Evolutionary conservation across 2,888 invertebrate species (phyloP).

Genomic region (Drosophila anomalipes): DNA sequence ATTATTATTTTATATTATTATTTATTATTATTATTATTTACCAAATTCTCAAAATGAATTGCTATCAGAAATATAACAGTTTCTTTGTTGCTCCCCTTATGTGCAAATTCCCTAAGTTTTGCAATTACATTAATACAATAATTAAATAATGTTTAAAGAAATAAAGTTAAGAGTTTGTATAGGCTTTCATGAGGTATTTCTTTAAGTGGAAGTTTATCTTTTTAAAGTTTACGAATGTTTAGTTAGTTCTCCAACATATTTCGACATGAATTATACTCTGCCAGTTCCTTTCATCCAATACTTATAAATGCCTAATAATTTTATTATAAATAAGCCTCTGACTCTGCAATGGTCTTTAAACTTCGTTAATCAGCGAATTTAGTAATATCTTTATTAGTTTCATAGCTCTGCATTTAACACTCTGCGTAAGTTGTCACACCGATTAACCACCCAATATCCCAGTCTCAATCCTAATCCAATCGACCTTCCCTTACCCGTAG

Average conservation of each 20-base stretch:
- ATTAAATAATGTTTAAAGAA: background rate
- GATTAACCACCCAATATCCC: slow-evolving; percentile 26
- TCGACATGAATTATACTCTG: background rate
- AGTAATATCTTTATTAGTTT: background rate
- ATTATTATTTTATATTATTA: background rate
- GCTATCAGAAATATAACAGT: background rate
- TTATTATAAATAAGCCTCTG: background rate
- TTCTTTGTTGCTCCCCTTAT: background rate
- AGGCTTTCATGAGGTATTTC: background rate
- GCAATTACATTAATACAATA: background rate
- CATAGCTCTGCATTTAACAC: slow-evolving; percentile 57
- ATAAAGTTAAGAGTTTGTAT: background rate
- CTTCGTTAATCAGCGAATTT: slow-evolving; percentile 18
- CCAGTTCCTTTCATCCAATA: background rate
- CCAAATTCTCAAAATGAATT: background rate
- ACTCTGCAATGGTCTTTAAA: slow-evolving; percentile 27
- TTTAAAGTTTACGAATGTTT: background rate
- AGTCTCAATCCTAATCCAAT: slow-evolving; percentile 15
- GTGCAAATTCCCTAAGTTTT: background rate
- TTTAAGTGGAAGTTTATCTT: background rate
- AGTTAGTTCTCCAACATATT: background rate
- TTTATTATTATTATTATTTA: background rate
- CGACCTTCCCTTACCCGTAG: background rate
- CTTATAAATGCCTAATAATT: background rate
- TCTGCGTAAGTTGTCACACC: slow-evolving; percentile 41